Conservation (phyloP, 2,888 invertebrate genomes). For the Rhogogaster chlorosoma region DNA sequence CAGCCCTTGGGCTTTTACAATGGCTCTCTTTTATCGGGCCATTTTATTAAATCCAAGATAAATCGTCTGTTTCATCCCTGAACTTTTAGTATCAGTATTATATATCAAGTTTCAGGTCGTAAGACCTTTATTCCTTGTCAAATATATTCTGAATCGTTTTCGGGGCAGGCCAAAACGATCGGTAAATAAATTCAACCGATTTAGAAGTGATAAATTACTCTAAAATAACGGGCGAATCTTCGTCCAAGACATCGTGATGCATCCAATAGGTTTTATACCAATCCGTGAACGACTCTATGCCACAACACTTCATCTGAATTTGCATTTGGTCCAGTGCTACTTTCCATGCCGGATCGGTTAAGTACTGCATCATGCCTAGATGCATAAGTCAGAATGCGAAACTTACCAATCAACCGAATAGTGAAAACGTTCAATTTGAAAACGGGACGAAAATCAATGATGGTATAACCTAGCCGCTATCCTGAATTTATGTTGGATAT, state of each 20-base stretch:
- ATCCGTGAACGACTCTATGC: slow-evolving; percentile 77
- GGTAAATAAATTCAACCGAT: not conserved
- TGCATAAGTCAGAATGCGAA: not conserved
- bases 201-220: slow-evolving; percentile 57
- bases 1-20: not conserved
- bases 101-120: not conserved
- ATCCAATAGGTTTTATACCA: slow-evolving; percentile 83
- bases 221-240: slow-evolving; percentile 60
- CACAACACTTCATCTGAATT: slow-evolving; percentile 80
- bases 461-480: not conserved
- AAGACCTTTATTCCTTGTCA: not conserved
- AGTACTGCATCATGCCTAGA: slow-evolving; percentile 79
- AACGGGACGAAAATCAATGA: not conserved
- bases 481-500: not conserved
- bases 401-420: not conserved
- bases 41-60: not conserved
- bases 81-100: not conserved
- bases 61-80: not conserved
- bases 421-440: not conserved
- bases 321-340: slow-evolving; percentile 81
- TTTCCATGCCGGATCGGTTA: slow-evolving; percentile 81
- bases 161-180: not conserved
- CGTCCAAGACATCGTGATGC: slow-evolving; percentile 77
- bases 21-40: not conserved
- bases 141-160: not conserved